Conservation (phyloP, 2,797 vertebrate genomes). For the Lagodon rhomboides region DNA sequence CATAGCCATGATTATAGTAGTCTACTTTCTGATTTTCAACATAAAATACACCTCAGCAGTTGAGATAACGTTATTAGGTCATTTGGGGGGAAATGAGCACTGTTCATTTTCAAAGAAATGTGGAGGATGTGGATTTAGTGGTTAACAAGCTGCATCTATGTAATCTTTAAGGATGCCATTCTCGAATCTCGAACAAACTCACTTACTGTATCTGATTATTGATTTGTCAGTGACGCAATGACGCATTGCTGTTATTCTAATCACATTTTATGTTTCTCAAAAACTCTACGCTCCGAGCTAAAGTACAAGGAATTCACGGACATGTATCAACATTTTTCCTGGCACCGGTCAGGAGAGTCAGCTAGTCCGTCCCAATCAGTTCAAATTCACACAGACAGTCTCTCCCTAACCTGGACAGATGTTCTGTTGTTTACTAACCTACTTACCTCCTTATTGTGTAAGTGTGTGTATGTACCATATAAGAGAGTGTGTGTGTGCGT, state of each 20-base stretch:
- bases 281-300: not conserved
- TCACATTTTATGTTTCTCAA: not conserved
- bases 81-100: not conserved
- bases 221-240: not conserved
- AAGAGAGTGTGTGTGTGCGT: not conserved
- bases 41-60: constrained; percentile 5
- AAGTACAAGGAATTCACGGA: not conserved
- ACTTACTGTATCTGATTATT: too few species aligned
- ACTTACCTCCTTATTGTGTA: constrained; percentile 36
- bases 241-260: not conserved
- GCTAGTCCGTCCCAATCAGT: not conserved
- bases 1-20: not conserved
- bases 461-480: constrained; percentile 1
- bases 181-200: too few species aligned
- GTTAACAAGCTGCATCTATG: constrained; percentile 8
- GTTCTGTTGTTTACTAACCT: constrained; percentile 49
- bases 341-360: constrained; percentile 11
- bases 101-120: not conserved
- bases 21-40: not conserved
- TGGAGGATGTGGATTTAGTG: not conserved
- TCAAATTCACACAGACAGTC: constrained; percentile 23
- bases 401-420: constrained; percentile 43
- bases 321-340: not conserved
- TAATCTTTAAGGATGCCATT: not conserved
- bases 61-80: not conserved